Evolutionary conservation across 2,113 vertebrate genomes (phyloP), one percentile per base, ranked within the genome.

Genomic region (Spheniscus mendiculus): DNA sequence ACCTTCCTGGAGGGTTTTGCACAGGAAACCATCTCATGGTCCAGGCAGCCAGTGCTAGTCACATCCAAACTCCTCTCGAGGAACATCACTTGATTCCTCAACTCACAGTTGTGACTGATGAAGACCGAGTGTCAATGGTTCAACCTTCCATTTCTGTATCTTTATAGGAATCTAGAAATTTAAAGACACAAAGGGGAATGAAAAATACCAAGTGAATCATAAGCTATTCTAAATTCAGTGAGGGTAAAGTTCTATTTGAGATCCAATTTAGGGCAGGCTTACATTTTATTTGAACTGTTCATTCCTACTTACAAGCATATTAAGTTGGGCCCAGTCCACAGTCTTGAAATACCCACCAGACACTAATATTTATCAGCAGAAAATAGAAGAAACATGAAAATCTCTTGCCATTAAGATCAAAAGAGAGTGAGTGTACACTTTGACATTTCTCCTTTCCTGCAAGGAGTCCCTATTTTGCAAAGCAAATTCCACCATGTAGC

Each of bases 381-480:
- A 95, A 91, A 91, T 1, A 78, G 47, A 91, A 89, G 66, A 81
- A 84, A 84, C 55, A 82, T 29, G 30, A 94, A 93, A 91, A 92
- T 53, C 95, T 94, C 77, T 92, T 95, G 86, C 83, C 83, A 82
- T 95, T 92, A 92, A 90, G 87, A 97, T 96, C 87, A 96, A 71
- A 92, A 69, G 72, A 76, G 58, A 79, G n/a, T 1, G 4, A 95
- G 52, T 21, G 58, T 32, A 83, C 71, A 74, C 91, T 89, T 30
- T 97, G 94, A 97, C 91, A 96, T 96, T 97, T 94, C 89, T 91
- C 47, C 83, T 84, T 65, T 56, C 90, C 89, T 96, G 76, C 83
- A 78, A 62, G 42, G 59, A 95, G 83, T 55, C 55, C 72, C 53
- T 79, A 8, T 12, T 92, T 61, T 74, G 83, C 96, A 96, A 90